phyloP scores from a whole-genome alignment of 2,113 vertebrate species.

The Equus przewalskii region DNA sequence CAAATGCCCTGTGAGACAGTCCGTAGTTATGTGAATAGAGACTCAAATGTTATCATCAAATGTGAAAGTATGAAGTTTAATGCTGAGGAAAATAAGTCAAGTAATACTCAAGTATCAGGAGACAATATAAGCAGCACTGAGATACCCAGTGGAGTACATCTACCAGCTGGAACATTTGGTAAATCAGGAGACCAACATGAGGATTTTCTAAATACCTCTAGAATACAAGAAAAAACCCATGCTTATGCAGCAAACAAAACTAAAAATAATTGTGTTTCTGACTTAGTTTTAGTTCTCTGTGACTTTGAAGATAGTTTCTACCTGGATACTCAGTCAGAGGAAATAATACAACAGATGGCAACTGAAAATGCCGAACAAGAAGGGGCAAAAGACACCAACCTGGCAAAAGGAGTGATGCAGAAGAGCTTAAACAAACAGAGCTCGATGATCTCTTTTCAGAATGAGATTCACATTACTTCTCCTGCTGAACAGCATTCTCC shows the following conservation, averaged over 20 bases:
- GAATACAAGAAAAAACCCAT: conserved; percentile 64
- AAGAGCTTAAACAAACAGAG: conserved; percentile 16
- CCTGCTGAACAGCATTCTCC: conserved; percentile 33
- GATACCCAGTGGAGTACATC: conserved; percentile 17
- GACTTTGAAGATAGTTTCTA: conserved; percentile 96
- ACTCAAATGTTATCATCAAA: not conserved
- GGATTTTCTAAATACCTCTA: conserved; percentile 66
- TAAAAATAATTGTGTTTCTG: conserved; percentile 86
- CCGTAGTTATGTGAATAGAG: not conserved
- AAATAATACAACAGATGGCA: conserved; percentile 90
- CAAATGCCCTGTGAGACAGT: not conserved
- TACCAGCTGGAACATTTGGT: conserved; percentile 63
- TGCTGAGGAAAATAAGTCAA: conserved; percentile 66
- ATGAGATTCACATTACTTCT: conserved; percentile 36
- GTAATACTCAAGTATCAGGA: conserved; percentile 60
- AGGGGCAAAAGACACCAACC: conserved; percentile 57
- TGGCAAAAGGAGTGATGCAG: conserved; percentile 28
- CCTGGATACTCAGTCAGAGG: conserved; percentile 96
- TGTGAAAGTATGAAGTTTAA: conserved; percentile 55
- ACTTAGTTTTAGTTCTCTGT: conserved; percentile 83
- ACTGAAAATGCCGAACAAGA: conserved; percentile 71
- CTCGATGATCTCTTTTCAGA: not conserved
- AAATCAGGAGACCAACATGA: conserved; percentile 62
- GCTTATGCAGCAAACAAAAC: conserved; percentile 58
- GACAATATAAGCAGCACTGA: conserved; percentile 44